Percentiles rank a stretch among this genome's conserved stretches.
Conservation (phyloP, 2,113 vertebrate species). For the Gorsachius goisagi region DNA sequence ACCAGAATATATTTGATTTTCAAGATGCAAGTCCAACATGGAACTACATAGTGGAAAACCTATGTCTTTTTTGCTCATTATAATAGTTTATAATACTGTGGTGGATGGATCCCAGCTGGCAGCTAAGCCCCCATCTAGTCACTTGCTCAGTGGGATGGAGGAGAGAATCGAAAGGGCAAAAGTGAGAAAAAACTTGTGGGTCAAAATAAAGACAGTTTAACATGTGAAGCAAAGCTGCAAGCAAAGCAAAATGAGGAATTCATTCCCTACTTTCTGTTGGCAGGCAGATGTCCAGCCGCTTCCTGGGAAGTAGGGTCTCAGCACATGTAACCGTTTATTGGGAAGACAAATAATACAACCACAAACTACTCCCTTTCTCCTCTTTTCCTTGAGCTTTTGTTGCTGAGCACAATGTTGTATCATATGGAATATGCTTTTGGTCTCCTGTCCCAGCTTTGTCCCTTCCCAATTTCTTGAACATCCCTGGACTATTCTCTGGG, state of each 20-base stretch:
- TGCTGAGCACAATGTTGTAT: accelerated
- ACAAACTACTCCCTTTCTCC: accelerated
- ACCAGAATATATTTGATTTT: background rate
- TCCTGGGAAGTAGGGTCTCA: background rate
- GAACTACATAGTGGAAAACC: background rate
- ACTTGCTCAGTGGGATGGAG: background rate
- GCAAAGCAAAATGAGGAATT: background rate
- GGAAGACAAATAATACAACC: background rate
- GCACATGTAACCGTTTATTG: accelerated
- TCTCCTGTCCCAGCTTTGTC: background rate
- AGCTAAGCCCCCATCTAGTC: background rate
- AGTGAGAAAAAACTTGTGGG: background rate
- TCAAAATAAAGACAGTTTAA: background rate
- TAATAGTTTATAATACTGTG: background rate
- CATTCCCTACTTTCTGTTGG: background rate
- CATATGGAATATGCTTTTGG: background rate
- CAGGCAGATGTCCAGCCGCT: background rate
- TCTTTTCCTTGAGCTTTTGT: background rate
- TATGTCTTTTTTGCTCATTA: background rate
- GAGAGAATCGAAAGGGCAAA: background rate
- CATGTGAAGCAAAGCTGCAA: background rate
- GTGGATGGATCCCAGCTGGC: background rate
- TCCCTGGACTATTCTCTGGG: accelerated
- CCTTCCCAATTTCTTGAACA: background rate
- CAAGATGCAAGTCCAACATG: background rate